A percentile compares a stretch with the other conserved stretches of the same genome.
Evolutionary conservation across 2,888 invertebrate genomes (phyloP).

Genomic region (Nebria brevicollis): DNA sequence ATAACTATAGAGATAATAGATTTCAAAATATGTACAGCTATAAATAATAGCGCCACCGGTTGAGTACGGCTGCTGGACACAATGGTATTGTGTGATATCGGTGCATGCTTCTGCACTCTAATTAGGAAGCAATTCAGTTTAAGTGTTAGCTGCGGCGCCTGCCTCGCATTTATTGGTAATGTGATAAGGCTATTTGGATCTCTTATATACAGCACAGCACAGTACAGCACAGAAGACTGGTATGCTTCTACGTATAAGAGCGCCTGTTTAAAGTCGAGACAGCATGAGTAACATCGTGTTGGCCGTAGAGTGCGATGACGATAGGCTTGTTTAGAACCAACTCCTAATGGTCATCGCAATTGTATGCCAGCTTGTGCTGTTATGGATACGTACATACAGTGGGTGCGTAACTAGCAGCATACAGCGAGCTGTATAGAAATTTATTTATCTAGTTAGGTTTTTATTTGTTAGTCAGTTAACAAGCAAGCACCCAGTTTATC

Average conservation of each 20-base stretch:
- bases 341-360: conserved; percentile 5
- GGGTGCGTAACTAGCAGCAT: conserved; percentile 12
- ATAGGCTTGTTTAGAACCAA: conserved; percentile 12
- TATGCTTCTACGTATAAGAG: neutral
- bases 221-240: neutral
- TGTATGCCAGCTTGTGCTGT: neutral
- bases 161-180: conserved; percentile 29
- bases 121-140: conserved; percentile 47
- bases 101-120: conserved; percentile 34
- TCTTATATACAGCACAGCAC: neutral
- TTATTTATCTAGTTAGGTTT: neutral
- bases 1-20: too few relatives aligned
- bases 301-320: conserved; percentile 6
- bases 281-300: conserved; percentile 6
- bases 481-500: neutral
- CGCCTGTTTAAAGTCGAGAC: neutral
- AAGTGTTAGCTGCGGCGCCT: conserved; percentile 43
- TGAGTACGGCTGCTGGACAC: neutral
- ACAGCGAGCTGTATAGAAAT: neutral
- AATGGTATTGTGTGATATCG: conserved; percentile 25
- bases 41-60: neutral
- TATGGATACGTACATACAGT: neutral
- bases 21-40: too few relatives aligned
- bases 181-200: conserved; percentile 45
- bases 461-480: neutral